Conservation (phyloP, 1,140 invertebrate genomes). For the Lutraria rhynchaena region DNA sequence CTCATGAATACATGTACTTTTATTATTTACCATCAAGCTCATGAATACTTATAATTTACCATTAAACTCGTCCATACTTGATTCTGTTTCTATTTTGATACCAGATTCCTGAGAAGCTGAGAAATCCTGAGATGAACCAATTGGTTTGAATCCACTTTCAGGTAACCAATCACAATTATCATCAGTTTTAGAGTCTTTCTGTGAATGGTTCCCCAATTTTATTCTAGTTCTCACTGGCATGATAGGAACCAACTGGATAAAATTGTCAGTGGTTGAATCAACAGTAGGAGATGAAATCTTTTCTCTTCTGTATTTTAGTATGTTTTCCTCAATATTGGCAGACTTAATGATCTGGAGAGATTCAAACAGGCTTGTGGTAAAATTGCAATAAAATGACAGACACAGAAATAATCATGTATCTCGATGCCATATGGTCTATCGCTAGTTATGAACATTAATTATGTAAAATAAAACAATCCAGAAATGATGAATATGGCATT, state of each 20-base stretch:
- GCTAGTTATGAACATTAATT: no score
- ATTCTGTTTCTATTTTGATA: conserved; percentile 50
- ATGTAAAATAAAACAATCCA: no score
- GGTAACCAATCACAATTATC: not conserved
- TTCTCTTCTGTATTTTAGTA: conserved; percentile 47
- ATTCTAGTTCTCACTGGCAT: not conserved
- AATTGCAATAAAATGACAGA: no score
- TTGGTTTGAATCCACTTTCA: conserved; percentile 23
- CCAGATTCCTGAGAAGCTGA: conserved; percentile 51
- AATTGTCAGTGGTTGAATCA: conserved; percentile 74
- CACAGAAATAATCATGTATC: no score
- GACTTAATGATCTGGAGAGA: conserved; percentile 20
- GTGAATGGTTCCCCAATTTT: not conserved
- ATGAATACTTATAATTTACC: no score
- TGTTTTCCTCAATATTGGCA: conserved; percentile 7
- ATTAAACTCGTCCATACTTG: conserved; percentile 36
- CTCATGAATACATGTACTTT: no score
- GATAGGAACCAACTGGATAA: not conserved
- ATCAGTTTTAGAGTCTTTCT: not conserved
- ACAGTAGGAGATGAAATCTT: conserved; percentile 77
- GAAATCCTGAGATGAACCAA: conserved; percentile 23
- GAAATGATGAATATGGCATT: no score
- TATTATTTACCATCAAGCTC: no score
- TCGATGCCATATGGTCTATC: no score
- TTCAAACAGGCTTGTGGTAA: no score